Percentiles rank a stretch among this genome's conserved stretches.
phyloP scores from a whole-genome alignment of 2,888 invertebrate genomes.

The Phlogophora meticulosa region DNA sequence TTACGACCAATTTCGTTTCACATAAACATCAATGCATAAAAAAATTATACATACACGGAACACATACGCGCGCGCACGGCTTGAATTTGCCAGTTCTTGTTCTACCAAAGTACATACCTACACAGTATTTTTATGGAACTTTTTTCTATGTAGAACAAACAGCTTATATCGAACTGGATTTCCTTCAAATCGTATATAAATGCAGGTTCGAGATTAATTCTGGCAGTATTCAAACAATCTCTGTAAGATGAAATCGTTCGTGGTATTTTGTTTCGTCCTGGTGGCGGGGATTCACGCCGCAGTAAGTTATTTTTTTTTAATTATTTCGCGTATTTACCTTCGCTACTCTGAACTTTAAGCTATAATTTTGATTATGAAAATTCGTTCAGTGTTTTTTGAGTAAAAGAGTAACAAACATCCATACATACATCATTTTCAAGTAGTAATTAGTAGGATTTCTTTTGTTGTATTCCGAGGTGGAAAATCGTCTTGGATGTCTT shows the following conservation, averaged over 20 bases:
- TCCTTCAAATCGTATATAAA: constrained; percentile 56
- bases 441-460: too few species aligned
- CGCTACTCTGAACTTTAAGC: too few species aligned
- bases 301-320: constrained; percentile 35
- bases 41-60: neutral
- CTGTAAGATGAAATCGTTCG: constrained; percentile 52
- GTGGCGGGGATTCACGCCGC: constrained; percentile 45
- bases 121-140: neutral
- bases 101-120: neutral
- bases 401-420: too few species aligned
- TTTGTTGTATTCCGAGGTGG: too few species aligned
- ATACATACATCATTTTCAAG: too few species aligned
- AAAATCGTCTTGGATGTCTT: too few species aligned
- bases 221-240: constrained; percentile 16
- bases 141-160: constrained; percentile 29
- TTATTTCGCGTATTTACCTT: neutral
- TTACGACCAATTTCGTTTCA: constrained; percentile 5
- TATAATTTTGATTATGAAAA: too few species aligned
- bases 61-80: neutral
- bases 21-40: neutral
- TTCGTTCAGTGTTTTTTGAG: too few species aligned
- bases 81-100: neutral
- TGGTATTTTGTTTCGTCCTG: constrained; percentile 34
- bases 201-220: neutral
- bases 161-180: constrained; percentile 35